Evolutionary conservation across 2,113 vertebrate species (phyloP).

Genomic region (Shinisaurus crocodilurus): DNA sequence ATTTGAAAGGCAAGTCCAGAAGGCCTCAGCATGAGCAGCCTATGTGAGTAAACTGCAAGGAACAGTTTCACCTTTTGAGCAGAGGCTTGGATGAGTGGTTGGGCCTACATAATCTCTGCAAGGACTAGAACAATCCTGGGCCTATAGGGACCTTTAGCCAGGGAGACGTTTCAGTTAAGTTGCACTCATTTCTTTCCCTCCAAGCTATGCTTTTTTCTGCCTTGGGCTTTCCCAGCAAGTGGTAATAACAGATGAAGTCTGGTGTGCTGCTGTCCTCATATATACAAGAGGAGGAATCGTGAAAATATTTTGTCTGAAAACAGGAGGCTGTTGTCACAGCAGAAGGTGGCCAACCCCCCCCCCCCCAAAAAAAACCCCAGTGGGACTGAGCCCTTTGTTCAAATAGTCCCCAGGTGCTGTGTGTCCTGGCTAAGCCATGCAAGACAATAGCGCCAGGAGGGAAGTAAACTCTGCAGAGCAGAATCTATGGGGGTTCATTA

Average conservation of each 20-base stretch:
- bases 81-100: not conserved
- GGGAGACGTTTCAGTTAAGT: too few relatives aligned
- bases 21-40: not conserved
- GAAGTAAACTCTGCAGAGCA: rapidly evolving
- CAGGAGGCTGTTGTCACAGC: not conserved
- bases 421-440: not conserved
- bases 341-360: not conserved
- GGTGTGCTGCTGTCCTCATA: not conserved
- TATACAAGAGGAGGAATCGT: conserved; percentile 9
- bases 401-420: not conserved
- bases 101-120: not conserved
- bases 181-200: too few relatives aligned
- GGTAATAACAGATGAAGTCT: not conserved
- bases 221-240: not conserved
- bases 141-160: not conserved
- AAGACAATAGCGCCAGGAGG: not conserved
- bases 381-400: rapidly evolving
- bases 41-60: not conserved
- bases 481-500: conserved; percentile 32
- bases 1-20: not conserved
- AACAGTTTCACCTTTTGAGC: not conserved
- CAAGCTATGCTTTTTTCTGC: not conserved
- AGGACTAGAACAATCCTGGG: too few relatives aligned
- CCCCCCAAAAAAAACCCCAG: not conserved
- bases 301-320: conserved; percentile 4